These are phyloP conservation scores for Drosophila lutescens DNA, from an alignment of 2,888 invertebrate species.

Conservation along the genomic window DNA sequence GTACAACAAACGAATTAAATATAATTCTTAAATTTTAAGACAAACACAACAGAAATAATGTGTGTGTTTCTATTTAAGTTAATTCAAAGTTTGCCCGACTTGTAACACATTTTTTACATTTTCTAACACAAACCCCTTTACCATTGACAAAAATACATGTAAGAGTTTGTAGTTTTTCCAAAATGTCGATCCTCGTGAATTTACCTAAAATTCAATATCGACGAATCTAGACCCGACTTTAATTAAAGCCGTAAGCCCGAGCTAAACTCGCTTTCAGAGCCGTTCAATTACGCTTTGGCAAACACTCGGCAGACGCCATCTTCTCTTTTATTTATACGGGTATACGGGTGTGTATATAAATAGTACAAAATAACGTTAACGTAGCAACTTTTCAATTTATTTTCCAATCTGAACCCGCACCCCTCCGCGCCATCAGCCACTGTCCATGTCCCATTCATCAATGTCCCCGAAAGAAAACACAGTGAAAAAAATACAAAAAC, in stretches of 20 bases:
- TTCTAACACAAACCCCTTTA: too few relatives aligned
- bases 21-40: too few relatives aligned
- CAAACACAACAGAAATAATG: too few relatives aligned
- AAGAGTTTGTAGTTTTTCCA: too few relatives aligned
- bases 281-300: slow-evolving; percentile 42
- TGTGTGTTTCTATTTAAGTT: too few relatives aligned
- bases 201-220: slow-evolving; percentile 5
- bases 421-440: slow-evolving; percentile 2
- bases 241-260: slow-evolving; percentile 35
- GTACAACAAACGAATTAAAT: too few relatives aligned
- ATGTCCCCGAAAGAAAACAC: slow-evolving; percentile 52
- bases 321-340: slow-evolving; percentile 46
- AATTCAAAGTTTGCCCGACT: too few relatives aligned
- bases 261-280: slow-evolving; percentile 38
- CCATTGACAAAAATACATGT: too few relatives aligned
- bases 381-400: slow-evolving; percentile 51
- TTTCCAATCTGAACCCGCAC: slow-evolving; percentile 34
- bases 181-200: neutral
- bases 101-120: too few relatives aligned
- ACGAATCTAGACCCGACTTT: slow-evolving; percentile 5
- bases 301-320: slow-evolving; percentile 41
- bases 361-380: slow-evolving; percentile 44
- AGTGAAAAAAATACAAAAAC: slow-evolving; percentile 28
- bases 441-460: slow-evolving; percentile 64
- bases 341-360: slow-evolving; percentile 40